These are phyloP conservation scores for Drosophila quasianomalipes DNA, from an alignment of 2,888 invertebrate genomes.

Conservation along the genomic window DNA sequence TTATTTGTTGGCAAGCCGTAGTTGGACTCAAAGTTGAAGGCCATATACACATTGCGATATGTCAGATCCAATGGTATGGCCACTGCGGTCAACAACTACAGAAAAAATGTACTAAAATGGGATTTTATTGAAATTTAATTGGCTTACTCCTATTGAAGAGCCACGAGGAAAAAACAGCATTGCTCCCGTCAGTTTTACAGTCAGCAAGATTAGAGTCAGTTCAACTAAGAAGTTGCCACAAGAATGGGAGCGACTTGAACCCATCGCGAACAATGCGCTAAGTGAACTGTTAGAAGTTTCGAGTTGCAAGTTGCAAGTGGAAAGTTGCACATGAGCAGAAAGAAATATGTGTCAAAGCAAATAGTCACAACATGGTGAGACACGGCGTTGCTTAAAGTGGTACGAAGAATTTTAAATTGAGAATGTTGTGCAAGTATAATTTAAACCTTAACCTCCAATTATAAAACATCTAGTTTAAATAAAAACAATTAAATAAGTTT, in stretches of 20 bases:
- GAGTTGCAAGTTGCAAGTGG: conserved; percentile 18
- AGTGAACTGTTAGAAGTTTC: conserved; percentile 51
- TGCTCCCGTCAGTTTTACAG: conserved; percentile 9
- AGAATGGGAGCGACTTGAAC: conserved; percentile 19
- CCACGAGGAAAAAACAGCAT: conserved; percentile 77
- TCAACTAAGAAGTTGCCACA: conserved; percentile 9
- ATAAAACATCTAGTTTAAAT: background rate
- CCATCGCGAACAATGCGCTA: conserved; percentile 56
- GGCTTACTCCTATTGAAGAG: conserved; percentile 76
- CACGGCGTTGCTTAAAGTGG: background rate
- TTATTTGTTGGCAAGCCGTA: conserved; percentile 88
- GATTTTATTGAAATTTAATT: background rate
- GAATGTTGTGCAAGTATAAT: background rate
- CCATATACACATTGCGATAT: conserved; percentile 89
- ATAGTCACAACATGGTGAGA: background rate
- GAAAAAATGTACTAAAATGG: conserved; percentile 32
- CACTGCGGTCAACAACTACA: conserved; percentile 89
- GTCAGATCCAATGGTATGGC: conserved; percentile 90
- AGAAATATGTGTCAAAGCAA: conserved; percentile 2
- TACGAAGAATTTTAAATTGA: background rate
- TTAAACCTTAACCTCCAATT: background rate
- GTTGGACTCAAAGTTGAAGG: conserved; percentile 91
- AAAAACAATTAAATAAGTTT: background rate
- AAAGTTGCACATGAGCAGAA: conserved; percentile 9
- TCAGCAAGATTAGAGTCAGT: conserved; percentile 23